Evolutionary conservation across 1,140 invertebrate species (phyloP).

Genomic region (Atopsyche davidsoni): DNA sequence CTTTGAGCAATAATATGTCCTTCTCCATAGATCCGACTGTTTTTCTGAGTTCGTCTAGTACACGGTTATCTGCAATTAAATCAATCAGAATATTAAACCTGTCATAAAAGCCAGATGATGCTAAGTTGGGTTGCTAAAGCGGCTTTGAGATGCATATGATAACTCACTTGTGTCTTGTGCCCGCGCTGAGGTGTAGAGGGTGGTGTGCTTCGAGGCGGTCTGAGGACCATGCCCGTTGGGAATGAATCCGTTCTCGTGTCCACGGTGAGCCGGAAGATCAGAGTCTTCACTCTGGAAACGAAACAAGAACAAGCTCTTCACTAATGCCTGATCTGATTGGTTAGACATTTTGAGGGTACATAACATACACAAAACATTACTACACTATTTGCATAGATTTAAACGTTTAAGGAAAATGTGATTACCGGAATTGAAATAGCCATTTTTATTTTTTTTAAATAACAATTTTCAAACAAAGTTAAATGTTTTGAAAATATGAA

Average conservation of each 20-base stretch:
- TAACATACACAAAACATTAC: too few relatives aligned
- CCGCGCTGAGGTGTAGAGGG: constrained; percentile 4
- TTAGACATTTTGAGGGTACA: too few relatives aligned
- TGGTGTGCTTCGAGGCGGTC: constrained; percentile 4
- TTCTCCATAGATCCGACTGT: constrained; percentile 40
- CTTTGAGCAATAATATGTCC: constrained; percentile 38
- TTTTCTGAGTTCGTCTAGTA: constrained; percentile 41
- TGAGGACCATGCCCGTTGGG: constrained; percentile 22
- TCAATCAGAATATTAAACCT: not conserved
- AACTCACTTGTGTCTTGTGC: constrained; percentile 6
- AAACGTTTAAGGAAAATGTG: too few relatives aligned
- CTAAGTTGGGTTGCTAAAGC: not conserved
- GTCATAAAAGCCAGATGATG: not conserved
- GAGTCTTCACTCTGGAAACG: constrained; percentile 16
- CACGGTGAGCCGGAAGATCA: constrained; percentile 5
- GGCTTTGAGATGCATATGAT: not conserved
- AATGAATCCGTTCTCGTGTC: not conserved
- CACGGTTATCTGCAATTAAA: constrained; percentile 36
- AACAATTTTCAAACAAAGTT: too few relatives aligned
- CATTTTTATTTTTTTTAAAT: too few relatives aligned
- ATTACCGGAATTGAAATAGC: too few relatives aligned
- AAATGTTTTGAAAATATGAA: too few relatives aligned
- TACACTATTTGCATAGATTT: too few relatives aligned
- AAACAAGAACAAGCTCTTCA: not conserved
- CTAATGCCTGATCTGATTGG: too few relatives aligned